Conservation (phyloP, 2,113 vertebrate genomes). For the Larimichthys crocea region DNA sequence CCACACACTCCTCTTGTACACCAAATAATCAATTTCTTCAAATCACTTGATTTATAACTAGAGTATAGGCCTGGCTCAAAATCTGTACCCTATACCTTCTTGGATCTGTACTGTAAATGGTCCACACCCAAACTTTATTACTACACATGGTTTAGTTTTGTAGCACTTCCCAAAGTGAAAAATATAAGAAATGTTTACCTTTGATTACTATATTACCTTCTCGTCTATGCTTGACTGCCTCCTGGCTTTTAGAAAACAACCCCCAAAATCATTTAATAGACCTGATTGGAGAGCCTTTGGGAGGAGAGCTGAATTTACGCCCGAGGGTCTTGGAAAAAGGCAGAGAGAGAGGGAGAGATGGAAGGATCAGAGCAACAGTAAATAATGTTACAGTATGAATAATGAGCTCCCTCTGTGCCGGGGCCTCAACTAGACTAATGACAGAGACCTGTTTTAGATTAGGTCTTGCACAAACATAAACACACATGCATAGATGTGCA, state of each 20-base stretch:
- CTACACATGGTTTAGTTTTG: slow-evolving; percentile 22
- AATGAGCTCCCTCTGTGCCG: slow-evolving; percentile 71
- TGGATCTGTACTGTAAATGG: slow-evolving; percentile 4
- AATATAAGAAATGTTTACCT: slow-evolving; percentile 36
- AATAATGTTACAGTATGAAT: slow-evolving; percentile 81
- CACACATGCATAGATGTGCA: slow-evolving; percentile 25
- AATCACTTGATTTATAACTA: neutral
- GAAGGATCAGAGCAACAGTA: slow-evolving; percentile 73
- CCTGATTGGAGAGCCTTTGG: slow-evolving; percentile 51
- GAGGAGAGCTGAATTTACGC: slow-evolving; percentile 47
- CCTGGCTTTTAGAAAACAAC: slow-evolving; percentile 62
- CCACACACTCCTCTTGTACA: neutral
- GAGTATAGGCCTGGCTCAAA: neutral
- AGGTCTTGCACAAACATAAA: slow-evolving; percentile 59
- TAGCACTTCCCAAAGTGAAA: slow-evolving; percentile 1
- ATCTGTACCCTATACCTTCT: neutral
- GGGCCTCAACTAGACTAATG: slow-evolving; percentile 73
- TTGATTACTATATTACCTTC: slow-evolving; percentile 51
- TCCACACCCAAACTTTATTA: slow-evolving; percentile 27
- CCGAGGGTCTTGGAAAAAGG: slow-evolving; percentile 45
- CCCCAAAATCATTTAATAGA: slow-evolving; percentile 61
- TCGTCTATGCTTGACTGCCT: slow-evolving; percentile 34
- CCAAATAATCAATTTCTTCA: neutral
- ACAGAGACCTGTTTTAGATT: slow-evolving; percentile 80
- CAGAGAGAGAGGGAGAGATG: slow-evolving; percentile 40